A percentile compares a stretch with the other conserved stretches of the same genome.
These are phyloP conservation scores for Microtus richardsoni DNA, from an alignment of 2,113 vertebrate species.

Conservation along the genomic window DNA sequence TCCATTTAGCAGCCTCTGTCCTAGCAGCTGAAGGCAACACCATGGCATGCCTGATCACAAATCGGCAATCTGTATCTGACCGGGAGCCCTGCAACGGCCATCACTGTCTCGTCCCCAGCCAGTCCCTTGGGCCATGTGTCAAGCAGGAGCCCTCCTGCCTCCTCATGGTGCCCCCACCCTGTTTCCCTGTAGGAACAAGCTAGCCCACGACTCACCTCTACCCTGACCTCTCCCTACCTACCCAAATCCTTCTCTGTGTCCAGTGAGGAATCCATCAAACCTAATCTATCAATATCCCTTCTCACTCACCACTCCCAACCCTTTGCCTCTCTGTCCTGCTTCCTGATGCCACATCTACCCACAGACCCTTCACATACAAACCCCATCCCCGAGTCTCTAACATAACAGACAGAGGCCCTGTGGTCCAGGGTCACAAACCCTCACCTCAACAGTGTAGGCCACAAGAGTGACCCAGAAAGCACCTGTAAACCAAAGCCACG, in stretches of 20 bases:
- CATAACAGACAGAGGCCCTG: background rate
- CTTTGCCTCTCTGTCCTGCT: background rate
- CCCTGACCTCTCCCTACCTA: background rate
- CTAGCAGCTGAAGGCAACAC: background rate
- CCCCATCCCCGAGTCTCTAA: background rate
- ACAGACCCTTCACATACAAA: background rate
- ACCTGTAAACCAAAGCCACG: background rate
- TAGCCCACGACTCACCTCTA: background rate
- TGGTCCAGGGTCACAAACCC: background rate
- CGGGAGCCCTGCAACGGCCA: background rate
- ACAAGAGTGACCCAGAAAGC: background rate
- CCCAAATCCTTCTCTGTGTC: background rate
- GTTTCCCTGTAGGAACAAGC: background rate
- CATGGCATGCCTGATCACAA: too few relatives aligned
- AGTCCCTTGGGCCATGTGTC: background rate
- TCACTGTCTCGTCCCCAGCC: background rate
- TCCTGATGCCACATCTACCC: background rate
- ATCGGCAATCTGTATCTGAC: background rate
- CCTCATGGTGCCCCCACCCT: too few relatives aligned
- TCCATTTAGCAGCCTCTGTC: fast-evolving
- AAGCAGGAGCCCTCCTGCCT: background rate
- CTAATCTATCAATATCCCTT: background rate
- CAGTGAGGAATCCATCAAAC: background rate
- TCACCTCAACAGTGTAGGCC: background rate
- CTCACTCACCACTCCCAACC: background rate